phyloP scores from a whole-genome alignment of 2,888 invertebrate species.

The Tetragonisca angustula region DNA sequence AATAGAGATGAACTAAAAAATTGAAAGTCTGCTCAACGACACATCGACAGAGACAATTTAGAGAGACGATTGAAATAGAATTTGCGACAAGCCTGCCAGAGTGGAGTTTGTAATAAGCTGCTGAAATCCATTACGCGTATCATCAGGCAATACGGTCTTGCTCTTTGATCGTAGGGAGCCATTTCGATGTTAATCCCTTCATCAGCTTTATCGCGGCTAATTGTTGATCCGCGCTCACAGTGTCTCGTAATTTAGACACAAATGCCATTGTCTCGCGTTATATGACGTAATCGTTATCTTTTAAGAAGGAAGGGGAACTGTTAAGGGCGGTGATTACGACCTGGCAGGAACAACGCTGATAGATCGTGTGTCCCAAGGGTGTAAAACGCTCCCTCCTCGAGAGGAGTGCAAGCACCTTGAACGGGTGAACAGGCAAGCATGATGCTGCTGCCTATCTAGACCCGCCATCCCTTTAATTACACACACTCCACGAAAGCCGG shows the following conservation, averaged over 20 bases:
- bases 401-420: slow-evolving; percentile 57
- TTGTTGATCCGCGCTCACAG: slow-evolving; percentile 22
- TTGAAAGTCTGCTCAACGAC: too few relatives aligned
- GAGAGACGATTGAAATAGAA: too few relatives aligned
- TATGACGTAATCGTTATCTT: slow-evolving; percentile 54
- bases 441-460: slow-evolving; percentile 63
- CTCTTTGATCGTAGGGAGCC: background rate
- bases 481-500: slow-evolving; percentile 42
- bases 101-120: background rate
- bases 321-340: slow-evolving; percentile 51
- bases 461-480: slow-evolving; percentile 65
- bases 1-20: too few relatives aligned
- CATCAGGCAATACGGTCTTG: background rate
- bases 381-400: slow-evolving; percentile 61
- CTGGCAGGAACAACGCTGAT: slow-evolving; percentile 56
- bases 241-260: slow-evolving; percentile 35
- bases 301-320: slow-evolving; percentile 37
- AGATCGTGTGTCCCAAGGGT: slow-evolving; percentile 59
- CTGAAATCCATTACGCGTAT: background rate
- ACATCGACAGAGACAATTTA: too few relatives aligned
- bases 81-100: too few relatives aligned
- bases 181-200: slow-evolving; percentile 35
- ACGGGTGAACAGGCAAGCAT: slow-evolving; percentile 62
- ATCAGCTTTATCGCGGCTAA: slow-evolving; percentile 21
- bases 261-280: slow-evolving; percentile 41